Conservation (phyloP, 2,113 vertebrate species). For the Hyla sarda region DNA sequence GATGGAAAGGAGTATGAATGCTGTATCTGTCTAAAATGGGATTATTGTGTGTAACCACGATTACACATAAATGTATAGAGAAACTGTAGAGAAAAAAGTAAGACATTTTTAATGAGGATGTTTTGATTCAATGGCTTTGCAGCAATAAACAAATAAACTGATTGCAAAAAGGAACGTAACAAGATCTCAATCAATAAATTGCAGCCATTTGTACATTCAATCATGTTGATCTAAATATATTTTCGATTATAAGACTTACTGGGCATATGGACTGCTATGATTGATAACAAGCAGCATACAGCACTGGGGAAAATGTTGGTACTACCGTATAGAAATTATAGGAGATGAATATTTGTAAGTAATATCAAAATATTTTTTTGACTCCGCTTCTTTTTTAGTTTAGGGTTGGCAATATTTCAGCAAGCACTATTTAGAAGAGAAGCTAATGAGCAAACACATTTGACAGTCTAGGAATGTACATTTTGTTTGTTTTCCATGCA, state of each 20-base stretch:
- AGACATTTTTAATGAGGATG: too few relatives aligned
- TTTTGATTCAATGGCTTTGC: too few relatives aligned
- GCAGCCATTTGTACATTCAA: too few relatives aligned
- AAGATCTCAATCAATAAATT: too few relatives aligned
- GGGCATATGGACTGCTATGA: neutral
- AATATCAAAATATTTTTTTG: neutral
- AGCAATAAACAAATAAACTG: too few relatives aligned
- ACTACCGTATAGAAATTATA: neutral
- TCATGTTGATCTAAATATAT: too few relatives aligned
- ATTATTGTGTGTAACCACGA: too few relatives aligned
- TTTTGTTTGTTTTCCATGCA: slow-evolving; percentile 45
- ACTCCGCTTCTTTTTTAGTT: neutral
- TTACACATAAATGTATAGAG: too few relatives aligned
- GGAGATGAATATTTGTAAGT: neutral
- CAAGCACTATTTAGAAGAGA: slow-evolving; percentile 9
- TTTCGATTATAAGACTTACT: neutral
- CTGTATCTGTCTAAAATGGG: too few relatives aligned
- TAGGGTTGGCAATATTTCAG: neutral
- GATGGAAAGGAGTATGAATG: too few relatives aligned
- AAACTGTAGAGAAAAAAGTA: too few relatives aligned
- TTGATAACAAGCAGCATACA: neutral
- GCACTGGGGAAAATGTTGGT: neutral
- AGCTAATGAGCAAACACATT: slow-evolving; percentile 28
- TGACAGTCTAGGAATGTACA: slow-evolving; percentile 42
- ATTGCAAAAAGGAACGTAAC: too few relatives aligned